Base-by-base conservation (phyloP, 2,797 vertebrate genomes). In the Morelia viridis region DNA sequence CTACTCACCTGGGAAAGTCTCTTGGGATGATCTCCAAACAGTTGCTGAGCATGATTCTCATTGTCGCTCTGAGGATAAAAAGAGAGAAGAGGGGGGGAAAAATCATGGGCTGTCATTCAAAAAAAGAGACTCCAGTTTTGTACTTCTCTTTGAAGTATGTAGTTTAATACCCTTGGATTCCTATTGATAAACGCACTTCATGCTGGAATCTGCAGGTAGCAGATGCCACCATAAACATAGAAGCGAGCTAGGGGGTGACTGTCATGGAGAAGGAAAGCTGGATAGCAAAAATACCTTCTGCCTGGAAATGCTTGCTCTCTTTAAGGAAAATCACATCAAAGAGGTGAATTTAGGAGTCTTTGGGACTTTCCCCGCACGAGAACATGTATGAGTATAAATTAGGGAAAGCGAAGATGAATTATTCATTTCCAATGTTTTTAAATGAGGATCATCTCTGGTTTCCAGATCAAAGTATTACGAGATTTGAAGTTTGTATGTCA, bases 401-500 rank as follows among this genome's bases (percentile, higher is more conserved):
- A 41, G 11, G 64, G 24, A 68, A n/a, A 35, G 13, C 4, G 28
- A 93, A 64, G 84, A 10, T 88, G 93, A 93, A 94, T 95, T 93
- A 93, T 95, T 95, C 95, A 95, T 95, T 95, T 95, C 95, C 95
- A 89, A 7, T 35, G 12, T 60, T 61, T 68, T 31, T 1, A 85
- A 68, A 87, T 94, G 94, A 95, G 96, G 96, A 95, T 96, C 96
- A 90, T 95, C 92, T 96, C 92, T 76, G 92, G 91, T 96, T 97
- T 97, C 96, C 97, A 92, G 96, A 96, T 96, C 96, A 96, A 92
- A 96, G 96, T 96, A 95, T 96, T 96, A 96, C 96, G 96, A 95
- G 96, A 96, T 96, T 96, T 95, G 93, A 95, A 94, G 94, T 95
- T 83, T 96, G 93, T 71, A 92, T 94, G 94, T 93, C 93, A 88